These are phyloP conservation scores for Uloborus plumipes DNA, from an alignment of 2,888 invertebrate genomes.

Conservation along the genomic window DNA sequence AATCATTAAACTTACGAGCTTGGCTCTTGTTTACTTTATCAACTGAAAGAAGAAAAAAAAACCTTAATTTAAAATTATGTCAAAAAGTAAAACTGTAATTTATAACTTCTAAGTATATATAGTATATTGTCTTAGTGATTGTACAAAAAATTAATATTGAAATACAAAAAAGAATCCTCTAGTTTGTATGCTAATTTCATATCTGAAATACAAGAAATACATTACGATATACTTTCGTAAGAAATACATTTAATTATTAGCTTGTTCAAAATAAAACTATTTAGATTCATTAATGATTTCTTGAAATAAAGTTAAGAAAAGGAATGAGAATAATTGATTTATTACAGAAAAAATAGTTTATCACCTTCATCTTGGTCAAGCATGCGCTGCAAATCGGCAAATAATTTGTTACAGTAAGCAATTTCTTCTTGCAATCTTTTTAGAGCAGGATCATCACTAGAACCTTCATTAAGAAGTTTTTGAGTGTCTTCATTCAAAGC, in stretches of 20 bases:
- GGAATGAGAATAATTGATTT: no score
- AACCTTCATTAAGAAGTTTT: slow-evolving; percentile 94
- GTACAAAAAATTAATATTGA: no score
- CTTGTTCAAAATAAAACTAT: no score
- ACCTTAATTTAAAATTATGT: not conserved
- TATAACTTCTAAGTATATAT: not conserved
- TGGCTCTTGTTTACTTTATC: slow-evolving; percentile 68
- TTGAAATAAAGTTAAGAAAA: no score
- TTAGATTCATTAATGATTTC: no score
- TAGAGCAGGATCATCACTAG: slow-evolving; percentile 94
- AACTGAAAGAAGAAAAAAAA: slow-evolving; percentile 23
- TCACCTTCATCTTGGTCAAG: slow-evolving; percentile 76
- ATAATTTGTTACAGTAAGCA: slow-evolving; percentile 93
- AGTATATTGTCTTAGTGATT: not conserved
- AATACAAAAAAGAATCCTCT: no score
- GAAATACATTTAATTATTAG: no score
- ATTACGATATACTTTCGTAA: no score
- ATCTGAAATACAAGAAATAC: no score
- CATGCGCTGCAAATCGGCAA: slow-evolving; percentile 85
- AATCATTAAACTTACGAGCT: slow-evolving; percentile 83
- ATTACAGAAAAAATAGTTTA: not conserved
- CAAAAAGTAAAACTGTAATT: not conserved
- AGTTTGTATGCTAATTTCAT: no score
- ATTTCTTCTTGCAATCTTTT: slow-evolving; percentile 89
- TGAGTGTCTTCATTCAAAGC: slow-evolving; percentile 98